Base-by-base conservation (phyloP, 1,140 invertebrate species). In the Dufourea novaeangliae region DNA sequence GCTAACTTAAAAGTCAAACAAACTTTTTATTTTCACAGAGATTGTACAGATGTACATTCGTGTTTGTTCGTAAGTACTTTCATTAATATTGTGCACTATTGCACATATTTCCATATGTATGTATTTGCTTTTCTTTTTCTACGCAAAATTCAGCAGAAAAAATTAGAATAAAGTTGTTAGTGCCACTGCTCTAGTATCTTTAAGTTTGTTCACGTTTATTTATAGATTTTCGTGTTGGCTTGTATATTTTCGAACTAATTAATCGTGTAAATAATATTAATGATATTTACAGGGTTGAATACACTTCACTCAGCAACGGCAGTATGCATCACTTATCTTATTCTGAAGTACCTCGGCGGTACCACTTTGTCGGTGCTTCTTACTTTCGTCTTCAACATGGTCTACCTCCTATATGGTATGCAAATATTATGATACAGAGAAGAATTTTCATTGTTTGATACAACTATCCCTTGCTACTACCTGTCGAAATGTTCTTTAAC, bases 321-420 rank as follows among this genome's bases (percentile, higher is more conserved):
- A 22, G 93, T 97, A 29, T 61, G 95, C 20, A 92, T 95, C 41
- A 95, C 96, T 3, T 97, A 97, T 91, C 50, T 95, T 25, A 89
- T 94, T n/a, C 88, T 96, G 44, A 83, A 91, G 73, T 22, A 94
- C 22, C 86, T 95, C 20, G 93, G 95, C 14, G 95, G 95, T 20
- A 94, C 95, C 2, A 91, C 92, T 12, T 88, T 94, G 62, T 93
- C 94, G n/a, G 94, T 96, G 12, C 90, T 94, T 10, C 79, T 96
- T 11, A 95, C 95, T 14, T 97, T 98, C 87, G 57, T 95, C n/a
- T 97, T 97, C 90, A 96, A 97, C 84, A 96, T 98, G 95, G 83
- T 78, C 4, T 98, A 98, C 78, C 77, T 92, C 12, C 62, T 90
- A 4, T 88, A 72, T 2, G 91, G 91, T 92, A 88, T 88, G 83